Conservation (phyloP, 2,797 vertebrate species). For the Rhabdomys pumilio region DNA sequence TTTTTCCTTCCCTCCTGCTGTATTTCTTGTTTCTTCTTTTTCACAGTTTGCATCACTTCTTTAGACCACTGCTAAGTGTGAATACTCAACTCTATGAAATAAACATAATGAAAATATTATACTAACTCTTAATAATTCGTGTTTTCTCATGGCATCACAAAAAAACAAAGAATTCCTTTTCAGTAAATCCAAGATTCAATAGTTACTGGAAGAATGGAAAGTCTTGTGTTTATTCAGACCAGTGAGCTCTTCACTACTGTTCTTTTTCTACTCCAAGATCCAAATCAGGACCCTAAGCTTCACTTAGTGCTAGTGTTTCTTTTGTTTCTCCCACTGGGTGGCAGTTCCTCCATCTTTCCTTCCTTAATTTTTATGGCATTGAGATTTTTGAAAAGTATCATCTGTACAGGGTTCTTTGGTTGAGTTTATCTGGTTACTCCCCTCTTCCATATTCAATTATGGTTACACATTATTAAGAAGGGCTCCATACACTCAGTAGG, state of each 20-base stretch:
- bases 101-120: neutral
- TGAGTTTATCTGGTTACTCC: neutral
- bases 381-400: constrained; percentile 11
- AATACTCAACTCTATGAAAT: neutral
- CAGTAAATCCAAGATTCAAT: constrained; percentile 37
- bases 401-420: neutral
- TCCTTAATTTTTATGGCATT: neutral
- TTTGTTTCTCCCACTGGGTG: neutral
- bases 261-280: neutral
- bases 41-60: neutral
- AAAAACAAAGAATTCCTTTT: constrained; percentile 59
- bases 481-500: no score
- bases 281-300: no score
- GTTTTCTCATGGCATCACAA: constrained; percentile 46
- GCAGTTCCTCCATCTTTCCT: neutral
- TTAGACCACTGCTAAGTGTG: neutral
- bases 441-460: neutral
- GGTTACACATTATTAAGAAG: neutral
- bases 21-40: constrained; percentile 12
- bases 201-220: constrained; percentile 42
- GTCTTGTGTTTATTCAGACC: neutral
- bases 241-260: neutral
- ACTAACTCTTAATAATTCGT: constrained; percentile 53
- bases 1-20: neutral
- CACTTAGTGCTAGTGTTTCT: neutral